Base-by-base conservation (phyloP, 2,113 vertebrate species). In the Tor tambroides region DNA sequence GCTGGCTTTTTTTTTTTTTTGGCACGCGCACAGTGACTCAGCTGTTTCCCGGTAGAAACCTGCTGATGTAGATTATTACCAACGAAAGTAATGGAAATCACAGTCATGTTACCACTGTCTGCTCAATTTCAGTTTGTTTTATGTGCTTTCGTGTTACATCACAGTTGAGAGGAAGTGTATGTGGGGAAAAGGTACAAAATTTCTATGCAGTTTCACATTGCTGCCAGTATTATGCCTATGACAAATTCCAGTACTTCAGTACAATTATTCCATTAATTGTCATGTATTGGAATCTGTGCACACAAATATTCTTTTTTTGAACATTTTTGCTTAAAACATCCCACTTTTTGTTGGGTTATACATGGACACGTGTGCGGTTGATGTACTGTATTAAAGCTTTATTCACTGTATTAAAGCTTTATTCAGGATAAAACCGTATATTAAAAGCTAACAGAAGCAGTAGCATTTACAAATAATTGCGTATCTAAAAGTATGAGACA, bases 81-180 rank as follows among this genome's bases (percentile, higher is more conserved):
- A 3, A 28, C 15, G 4, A 0, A 32, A 28, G 3, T 76, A 17
- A 77, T 46, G 46, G 87, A 88, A 86, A 79, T 30, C 41, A 63
- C 77, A 26, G 69, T 89, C 69, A 87, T 67, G 85, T 75, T 85
- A 74, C 75, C 69, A 56, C 30, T 7, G 81, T 38, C 80, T 5
- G 21, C 26, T 72, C 41, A 5, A 32, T 72, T 67, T 56, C 17
- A 51, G 17, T 61, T 26, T 41, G 38, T 17, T 76, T 83, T 83
- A 67, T 67, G 26, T 74, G 54, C n/a, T 63, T 43, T 72, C 19
- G 0, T 43, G 30, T 85, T 46, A 72, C 51, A 61, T 49, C 32
- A 35, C n/a, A 41, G 5, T 35, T 61, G 49, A 86, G 17, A 84
- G 87, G 87, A 88, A 84, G 72, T 86, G 5, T 1, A 82, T 72